Evolutionary conservation across 2,888 invertebrate species (phyloP), one percentile per base, ranked within the genome.

Genomic region (Tuberolachnus salignus): DNA sequence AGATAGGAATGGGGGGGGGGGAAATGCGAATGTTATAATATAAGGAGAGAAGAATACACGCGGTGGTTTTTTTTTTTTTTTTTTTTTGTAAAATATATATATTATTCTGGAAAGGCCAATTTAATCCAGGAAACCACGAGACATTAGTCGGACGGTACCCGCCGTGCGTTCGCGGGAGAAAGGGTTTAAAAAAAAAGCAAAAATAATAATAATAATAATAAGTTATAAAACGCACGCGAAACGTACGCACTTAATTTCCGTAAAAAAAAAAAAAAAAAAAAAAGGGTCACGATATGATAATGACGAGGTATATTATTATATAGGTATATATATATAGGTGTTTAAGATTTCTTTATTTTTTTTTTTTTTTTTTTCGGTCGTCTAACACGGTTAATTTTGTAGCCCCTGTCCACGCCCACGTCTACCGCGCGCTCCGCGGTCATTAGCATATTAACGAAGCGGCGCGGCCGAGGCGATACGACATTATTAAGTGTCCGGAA

Each of bases 381-480:
- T 67, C 34, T 44, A 51, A 73, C 72, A 59, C 55, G n/a, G 64
- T 75, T 69, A 69, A 78, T 69, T 78, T 69, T 69, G 23, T 61
- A 19, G 51, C 34, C 51, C 69, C 55, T 26, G 74, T 64, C 26
- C 75, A 67, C 67, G 69, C 59, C 67, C 69, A 59, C 34, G 34
- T 13, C 3, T 34, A 34, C 23, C 19, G 44, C 46, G 57, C 66
- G n/a, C n/a, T n/a, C 57, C 23, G 14, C 55, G 74, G 49, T 69
- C 69, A 78, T 78, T 78, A 69, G 78, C 78, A 78, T 78, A 78
- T 59, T 69, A 78, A 78, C 78, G 78, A 67, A 78, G 57, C 66
- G 23, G 8, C 23, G 57, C 51, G 9, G 51, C 9, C n/a, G 34
- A 57, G 23, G 51, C 64, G 74, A 44, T 53, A 73, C 63, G 44